Base-by-base conservation (phyloP, 2,888 invertebrate species). In the Capitulum mitella region DNA sequence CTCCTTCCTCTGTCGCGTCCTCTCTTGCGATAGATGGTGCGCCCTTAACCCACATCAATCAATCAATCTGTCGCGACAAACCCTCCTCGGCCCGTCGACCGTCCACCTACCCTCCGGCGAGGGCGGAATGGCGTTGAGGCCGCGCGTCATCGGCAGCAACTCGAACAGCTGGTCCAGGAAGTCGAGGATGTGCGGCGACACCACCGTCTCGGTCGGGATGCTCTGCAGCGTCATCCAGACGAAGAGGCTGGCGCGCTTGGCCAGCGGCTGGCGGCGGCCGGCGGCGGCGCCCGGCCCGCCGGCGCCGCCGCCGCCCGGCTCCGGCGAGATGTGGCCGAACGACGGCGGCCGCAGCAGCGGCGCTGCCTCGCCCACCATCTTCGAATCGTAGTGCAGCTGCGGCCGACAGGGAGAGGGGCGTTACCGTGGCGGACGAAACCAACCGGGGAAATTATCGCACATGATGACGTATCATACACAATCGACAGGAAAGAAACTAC, bases 111-210 rank as follows among this genome's bases (percentile, higher is more conserved):
- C 74, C 40, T 78, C 78, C 61, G 54, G 75, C 19, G 74, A 74
- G 14, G 43, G 74, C 74, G 40, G 40, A 12, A n/a, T 12, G 26
- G 26, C 26, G 43, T n/a, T 74, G 14, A 76, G 46, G 2, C 29
- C 46, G 19, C 76, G 76, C 80, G 51, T 83, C 58, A 86, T 89
- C 0, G 97, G 97, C 84, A 98, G 94, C 0, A 98, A 97, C 84
- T 98, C 98, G 58, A 98, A 86, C 0, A 97, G 97, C 87, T 98
- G 98, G 85, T 99, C 98, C 82, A 99, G 86, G 86, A 98, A 99
- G 86, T 98, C 97, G 78, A 99, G 88, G 83, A 99, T 94, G 84
- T 97, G 96, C 0, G 99, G 98, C 82, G 95, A 97, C 84, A 99
- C 95, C 82, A 98, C 92, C 43, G 98, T 98, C 87, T 98, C 98